Evolutionary conservation across 2,113 vertebrate genomes (phyloP), one percentile per base, ranked within the genome.

Genomic region (Willisornis vidua): DNA sequence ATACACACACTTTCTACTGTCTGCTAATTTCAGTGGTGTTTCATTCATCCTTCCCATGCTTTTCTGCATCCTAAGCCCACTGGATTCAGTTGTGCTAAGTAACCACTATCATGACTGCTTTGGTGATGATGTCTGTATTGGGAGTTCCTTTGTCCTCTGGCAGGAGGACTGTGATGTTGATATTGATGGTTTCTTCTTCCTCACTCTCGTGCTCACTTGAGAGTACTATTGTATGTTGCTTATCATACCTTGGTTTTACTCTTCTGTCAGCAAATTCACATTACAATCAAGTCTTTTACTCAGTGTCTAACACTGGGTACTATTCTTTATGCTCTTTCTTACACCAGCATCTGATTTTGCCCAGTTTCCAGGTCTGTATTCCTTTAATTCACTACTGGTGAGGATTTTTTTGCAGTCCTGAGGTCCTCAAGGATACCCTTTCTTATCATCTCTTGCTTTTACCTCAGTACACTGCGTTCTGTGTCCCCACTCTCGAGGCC

Each of bases 401-500:
- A 3, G 7, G 7, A 7, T 25, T 55, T 33, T 78, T 49, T 48
- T 46, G 22, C 4, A 7, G 14, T 35, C 11, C 17, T 55, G 31
- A 2, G 0, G 3, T 54, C 20, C 59, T 78, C 33, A 45, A 51
- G 10, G 19, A 63, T 54, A 10, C 10, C 12, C 9, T 92, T 88
- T 67, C 16, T 82, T 67, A 28, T 6, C 1, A 1, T 22, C 6
- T 79, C 10, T 19, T 29, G 24, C n/a, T 68, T 89, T 73, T 66
- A 76, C 3, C 22, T 55, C 14, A 3, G 7, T 46, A 19, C 12
- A 6, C 12, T 67, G 9, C 19, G 37, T 83, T 25, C 31, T 49
- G 0, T 46, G n/a, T 29, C 52, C 10, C 17, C 22, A 6, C 9
- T 83, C 2, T 6, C 3, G 8, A 49, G 31, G n/a, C 14, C 3